These are phyloP conservation scores for Amphiprion clarkii DNA, from an alignment of 2,797 vertebrate genomes.

Conservation along the genomic window DNA sequence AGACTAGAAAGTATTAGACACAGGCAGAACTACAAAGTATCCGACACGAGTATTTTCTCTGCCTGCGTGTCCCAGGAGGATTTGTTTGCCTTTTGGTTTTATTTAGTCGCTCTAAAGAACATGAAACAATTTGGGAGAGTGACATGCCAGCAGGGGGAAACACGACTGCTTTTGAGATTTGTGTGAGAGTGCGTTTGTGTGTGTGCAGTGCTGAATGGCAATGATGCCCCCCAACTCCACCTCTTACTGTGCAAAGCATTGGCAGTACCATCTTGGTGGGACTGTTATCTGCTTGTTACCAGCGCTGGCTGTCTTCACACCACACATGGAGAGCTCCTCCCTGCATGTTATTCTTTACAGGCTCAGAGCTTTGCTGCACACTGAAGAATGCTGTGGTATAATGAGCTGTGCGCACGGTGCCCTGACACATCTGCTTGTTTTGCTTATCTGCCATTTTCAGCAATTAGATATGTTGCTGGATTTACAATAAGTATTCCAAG, in stretches of 20 bases:
- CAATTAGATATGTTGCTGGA: slow-evolving; percentile 36
- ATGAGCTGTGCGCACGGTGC: slow-evolving; percentile 62
- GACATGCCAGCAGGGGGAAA: slow-evolving; percentile 52
- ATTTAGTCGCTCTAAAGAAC: slow-evolving; percentile 77
- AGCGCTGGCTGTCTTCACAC: slow-evolving; percentile 41
- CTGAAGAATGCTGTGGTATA: slow-evolving; percentile 35
- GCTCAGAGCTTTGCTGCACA: slow-evolving; percentile 20
- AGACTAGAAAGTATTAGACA: slow-evolving; percentile 74
- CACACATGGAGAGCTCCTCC: slow-evolving; percentile 55
- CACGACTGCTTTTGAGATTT: slow-evolving; percentile 55
- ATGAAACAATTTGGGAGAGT: slow-evolving; percentile 73
- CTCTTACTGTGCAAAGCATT: slow-evolving; percentile 42
- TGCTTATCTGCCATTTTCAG: slow-evolving; percentile 55
- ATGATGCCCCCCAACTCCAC: slow-evolving; percentile 26
- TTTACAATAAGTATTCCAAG: slow-evolving; percentile 13
- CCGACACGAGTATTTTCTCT: slow-evolving; percentile 61
- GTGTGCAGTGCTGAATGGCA: slow-evolving; percentile 52
- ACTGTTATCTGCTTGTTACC: slow-evolving; percentile 62
- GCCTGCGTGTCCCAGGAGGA: slow-evolving; percentile 62
- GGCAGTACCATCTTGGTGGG: slow-evolving; percentile 50
- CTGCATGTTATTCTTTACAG: slow-evolving; percentile 34
- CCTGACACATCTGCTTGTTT: slow-evolving; percentile 65
- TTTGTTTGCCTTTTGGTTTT: slow-evolving; percentile 78
- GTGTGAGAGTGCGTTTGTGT: slow-evolving; percentile 1
- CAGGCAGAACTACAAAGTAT: slow-evolving; percentile 66